Percentiles rank a stretch among this genome's conserved stretches.
These are phyloP conservation scores for Eustalomyia histrio DNA, from an alignment of 2,888 invertebrate genomes.

Conservation along the genomic window DNA sequence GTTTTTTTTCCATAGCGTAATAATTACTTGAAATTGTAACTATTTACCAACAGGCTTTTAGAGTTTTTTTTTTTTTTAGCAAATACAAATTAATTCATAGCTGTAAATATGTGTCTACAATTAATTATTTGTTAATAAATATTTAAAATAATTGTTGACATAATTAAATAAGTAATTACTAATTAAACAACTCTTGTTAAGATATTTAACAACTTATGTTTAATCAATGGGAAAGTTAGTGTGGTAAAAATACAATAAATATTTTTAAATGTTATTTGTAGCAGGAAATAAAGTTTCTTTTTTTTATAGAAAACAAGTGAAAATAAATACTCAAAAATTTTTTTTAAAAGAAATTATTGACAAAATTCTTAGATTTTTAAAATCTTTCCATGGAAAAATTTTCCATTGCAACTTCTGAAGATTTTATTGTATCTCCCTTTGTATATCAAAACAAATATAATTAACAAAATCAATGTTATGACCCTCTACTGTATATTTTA, in stretches of 20 bases:
- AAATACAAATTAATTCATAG: neutral
- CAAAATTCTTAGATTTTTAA: too few relatives aligned
- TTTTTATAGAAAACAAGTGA: too few relatives aligned
- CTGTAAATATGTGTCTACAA: neutral
- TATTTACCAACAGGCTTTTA: constrained; percentile 7
- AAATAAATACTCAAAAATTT: too few relatives aligned
- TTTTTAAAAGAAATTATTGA: too few relatives aligned
- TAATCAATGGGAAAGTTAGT: neutral
- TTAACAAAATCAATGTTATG: too few relatives aligned
- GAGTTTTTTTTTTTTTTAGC: neutral
- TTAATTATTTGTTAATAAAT: neutral
- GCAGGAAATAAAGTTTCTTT: neutral
- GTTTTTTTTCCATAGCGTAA: constrained; percentile 11
- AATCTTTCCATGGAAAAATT: too few relatives aligned
- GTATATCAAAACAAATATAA: too few relatives aligned
- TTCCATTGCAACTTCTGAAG: too few relatives aligned
- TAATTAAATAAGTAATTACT: neutral
- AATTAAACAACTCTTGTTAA: neutral
- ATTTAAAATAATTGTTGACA: neutral
- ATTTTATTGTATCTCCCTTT: too few relatives aligned
- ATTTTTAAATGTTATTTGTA: neutral
- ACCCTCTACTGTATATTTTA: neutral
- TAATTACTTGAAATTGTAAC: constrained; percentile 44
- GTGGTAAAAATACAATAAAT: neutral
- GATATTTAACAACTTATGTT: neutral